Evolutionary conservation across 2,888 invertebrate genomes (phyloP).

Genomic region (Netelia virgata): DNA sequence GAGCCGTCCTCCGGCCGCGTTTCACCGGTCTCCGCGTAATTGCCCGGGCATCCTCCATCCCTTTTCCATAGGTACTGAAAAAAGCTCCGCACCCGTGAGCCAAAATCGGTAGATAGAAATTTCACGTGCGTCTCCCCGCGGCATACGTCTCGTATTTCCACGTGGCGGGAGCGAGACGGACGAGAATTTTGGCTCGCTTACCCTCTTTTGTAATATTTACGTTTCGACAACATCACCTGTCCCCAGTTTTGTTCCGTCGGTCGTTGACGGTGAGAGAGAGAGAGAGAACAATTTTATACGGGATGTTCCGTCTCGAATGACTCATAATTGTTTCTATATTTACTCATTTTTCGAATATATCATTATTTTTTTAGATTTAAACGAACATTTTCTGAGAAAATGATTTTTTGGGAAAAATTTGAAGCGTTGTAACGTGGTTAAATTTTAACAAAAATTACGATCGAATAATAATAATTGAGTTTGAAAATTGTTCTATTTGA

Average conservation of each 20-base stretch:
- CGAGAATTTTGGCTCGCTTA: constrained; percentile 39
- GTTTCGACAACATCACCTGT: constrained; percentile 53
- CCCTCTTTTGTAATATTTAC: constrained; percentile 27
- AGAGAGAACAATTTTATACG: not conserved
- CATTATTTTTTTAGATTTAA: not conserved
- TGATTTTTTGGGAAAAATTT: too few relatives aligned
- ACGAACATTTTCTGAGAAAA: too few relatives aligned
- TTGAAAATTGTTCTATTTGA: not conserved
- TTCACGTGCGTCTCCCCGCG: not conserved
- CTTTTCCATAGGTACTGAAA: constrained; percentile 51
- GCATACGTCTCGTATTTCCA: constrained; percentile 6
- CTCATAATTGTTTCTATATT: not conserved
- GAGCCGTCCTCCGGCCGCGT: constrained; percentile 78
- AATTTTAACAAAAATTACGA: not conserved
- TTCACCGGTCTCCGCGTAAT: constrained; percentile 78
- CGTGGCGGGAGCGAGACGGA: not conserved
- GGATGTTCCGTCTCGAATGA: not conserved
- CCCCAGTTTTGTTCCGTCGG: constrained; percentile 24
- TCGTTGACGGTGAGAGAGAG: not conserved
- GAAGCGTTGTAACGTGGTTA: too few relatives aligned
- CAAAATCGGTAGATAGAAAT: constrained; percentile 14
- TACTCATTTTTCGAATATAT: not conserved
- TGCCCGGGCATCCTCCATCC: constrained; percentile 75
- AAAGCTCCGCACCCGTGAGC: constrained; percentile 43
- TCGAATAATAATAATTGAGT: too few relatives aligned